Evolutionary conservation across 2,888 invertebrate species (phyloP), one percentile per base, ranked within the genome.

Genomic region (Leistus spinibarbis): DNA sequence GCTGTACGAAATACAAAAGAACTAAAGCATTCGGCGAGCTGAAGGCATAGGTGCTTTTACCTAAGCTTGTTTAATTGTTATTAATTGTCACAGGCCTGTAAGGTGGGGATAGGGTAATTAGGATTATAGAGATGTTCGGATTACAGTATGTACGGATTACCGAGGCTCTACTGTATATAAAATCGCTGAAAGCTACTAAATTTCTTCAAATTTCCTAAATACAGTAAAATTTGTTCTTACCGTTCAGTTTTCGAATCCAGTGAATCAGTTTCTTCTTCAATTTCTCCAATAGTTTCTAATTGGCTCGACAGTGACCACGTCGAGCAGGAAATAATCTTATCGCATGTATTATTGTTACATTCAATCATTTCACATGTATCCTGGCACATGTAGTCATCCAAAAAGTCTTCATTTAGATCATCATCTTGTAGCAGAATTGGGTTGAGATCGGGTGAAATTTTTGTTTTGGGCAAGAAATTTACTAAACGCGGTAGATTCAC

Each of bases 281-380:
- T 88, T 84, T 92, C 92, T 17, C 92, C 92, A 78, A 92, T 92
- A 22, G 92, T 92, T 66, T 91, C 91, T 66, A 92, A 86, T 63
- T 90, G 90, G 19, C 89, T 89, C 22, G 89, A 88, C 16, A 89
- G 87, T 69, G 82, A 88, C 90, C 87, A 90, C 86, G 80, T 89
- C 81, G 76, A 82, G 77, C 81, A 67, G 53, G 73, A 73, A 22
- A 73, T 57, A 10, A 73, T 67, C 69, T 75, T 75, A 10, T 75
- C 75, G 24, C 68, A 69, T 53, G 68, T 69, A 75, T 75, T 69
- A 63, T 75, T 75, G 69, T 68, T 75, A 53, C 68, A 75, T 64
- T 75, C 75, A 64, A 69, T 68, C 62, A 69, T 54, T 54, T 75
- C 75, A 75, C 62, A 64, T 16, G 68, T 63, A 54, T 69, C 69